These are phyloP conservation scores for Dione vanillae DNA, from an alignment of 2,888 invertebrate species.

Conservation along the genomic window DNA sequence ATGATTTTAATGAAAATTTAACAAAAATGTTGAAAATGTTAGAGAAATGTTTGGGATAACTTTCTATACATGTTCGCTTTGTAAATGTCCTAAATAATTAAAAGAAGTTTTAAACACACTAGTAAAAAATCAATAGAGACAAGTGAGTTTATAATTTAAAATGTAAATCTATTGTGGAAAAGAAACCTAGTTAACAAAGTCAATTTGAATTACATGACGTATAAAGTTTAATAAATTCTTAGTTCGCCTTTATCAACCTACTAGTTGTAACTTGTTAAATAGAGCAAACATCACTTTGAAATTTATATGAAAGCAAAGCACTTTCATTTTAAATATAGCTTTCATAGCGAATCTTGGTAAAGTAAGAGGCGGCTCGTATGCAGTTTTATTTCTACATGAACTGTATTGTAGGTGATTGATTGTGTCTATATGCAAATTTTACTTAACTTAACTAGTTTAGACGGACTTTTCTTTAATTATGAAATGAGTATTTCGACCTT, in stretches of 20 bases:
- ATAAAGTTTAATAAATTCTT: slow-evolving; percentile 29
- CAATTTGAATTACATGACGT: slow-evolving; percentile 29
- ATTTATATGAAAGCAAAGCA: slow-evolving; percentile 9
- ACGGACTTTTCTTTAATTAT: too few species aligned
- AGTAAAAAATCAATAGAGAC: slow-evolving; percentile 2
- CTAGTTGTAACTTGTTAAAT: slow-evolving; percentile 17
- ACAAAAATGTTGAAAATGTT: neutral
- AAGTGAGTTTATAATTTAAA: slow-evolving; percentile 8
- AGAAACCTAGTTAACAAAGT: slow-evolving; percentile 22
- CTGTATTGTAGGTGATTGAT: neutral
- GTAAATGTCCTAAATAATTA: neutral
- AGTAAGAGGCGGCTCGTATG: slow-evolving; percentile 9
- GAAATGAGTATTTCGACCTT: too few species aligned
- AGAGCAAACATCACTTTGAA: slow-evolving; percentile 1
- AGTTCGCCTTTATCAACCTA: slow-evolving; percentile 24
- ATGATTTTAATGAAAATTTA: neutral
- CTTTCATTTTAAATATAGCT: slow-evolving; percentile 20
- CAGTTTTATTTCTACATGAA: neutral
- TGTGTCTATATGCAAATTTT: too few species aligned
- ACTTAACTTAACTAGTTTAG: too few species aligned
- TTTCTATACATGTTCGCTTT: neutral
- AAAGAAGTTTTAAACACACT: neutral
- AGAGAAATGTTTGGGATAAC: neutral
- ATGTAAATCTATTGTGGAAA: slow-evolving; percentile 13
- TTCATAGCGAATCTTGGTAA: slow-evolving; percentile 16